These are phyloP conservation scores for Cephus cinctus DNA, from an alignment of 1,140 invertebrate genomes.

Conservation along the genomic window DNA sequence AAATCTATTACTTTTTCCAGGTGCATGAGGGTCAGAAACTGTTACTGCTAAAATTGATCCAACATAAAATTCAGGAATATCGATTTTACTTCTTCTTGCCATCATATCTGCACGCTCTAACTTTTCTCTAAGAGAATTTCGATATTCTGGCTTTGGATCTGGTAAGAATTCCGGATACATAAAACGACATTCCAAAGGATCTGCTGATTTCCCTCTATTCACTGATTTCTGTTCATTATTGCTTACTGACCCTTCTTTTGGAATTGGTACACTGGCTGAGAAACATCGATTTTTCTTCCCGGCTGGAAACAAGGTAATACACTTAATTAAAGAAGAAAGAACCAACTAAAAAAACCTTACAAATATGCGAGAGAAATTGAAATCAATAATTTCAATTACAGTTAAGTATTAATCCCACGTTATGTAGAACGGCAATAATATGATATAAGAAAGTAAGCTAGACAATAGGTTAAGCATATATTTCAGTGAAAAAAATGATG, in stretches of 20 bases:
- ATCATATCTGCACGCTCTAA: conserved; percentile 93
- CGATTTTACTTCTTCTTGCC: conserved; percentile 74
- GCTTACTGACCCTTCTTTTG: not conserved
- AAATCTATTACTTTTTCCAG: conserved; percentile 84
- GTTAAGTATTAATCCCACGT: not conserved
- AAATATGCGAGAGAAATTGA: too few relatives aligned
- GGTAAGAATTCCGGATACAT: conserved; percentile 95
- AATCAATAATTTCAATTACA: too few relatives aligned
- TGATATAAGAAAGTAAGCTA: not conserved
- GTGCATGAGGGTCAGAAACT: conserved; percentile 84
- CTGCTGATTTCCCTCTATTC: conserved; percentile 3
- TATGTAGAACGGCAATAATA: too few relatives aligned
- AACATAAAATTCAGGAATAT: conserved; percentile 97
- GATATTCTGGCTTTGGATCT: conserved; percentile 72
- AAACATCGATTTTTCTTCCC: conserved; percentile 14
- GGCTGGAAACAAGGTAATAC: conserved; percentile 15
- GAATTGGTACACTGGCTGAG: conserved; percentile 7
- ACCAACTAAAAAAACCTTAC: too few relatives aligned
- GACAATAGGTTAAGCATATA: not conserved
- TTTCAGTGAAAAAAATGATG: not conserved
- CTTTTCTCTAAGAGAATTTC: conserved; percentile 84
- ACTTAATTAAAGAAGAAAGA: too few relatives aligned
- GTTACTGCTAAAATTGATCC: conserved; percentile 91
- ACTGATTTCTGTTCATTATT: not conserved
- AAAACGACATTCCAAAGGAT: conserved; percentile 65